Evolutionary conservation across 2,797 vertebrate genomes (phyloP), one percentile per base, ranked within the genome.

Genomic region (Microchirus variegatus): DNA sequence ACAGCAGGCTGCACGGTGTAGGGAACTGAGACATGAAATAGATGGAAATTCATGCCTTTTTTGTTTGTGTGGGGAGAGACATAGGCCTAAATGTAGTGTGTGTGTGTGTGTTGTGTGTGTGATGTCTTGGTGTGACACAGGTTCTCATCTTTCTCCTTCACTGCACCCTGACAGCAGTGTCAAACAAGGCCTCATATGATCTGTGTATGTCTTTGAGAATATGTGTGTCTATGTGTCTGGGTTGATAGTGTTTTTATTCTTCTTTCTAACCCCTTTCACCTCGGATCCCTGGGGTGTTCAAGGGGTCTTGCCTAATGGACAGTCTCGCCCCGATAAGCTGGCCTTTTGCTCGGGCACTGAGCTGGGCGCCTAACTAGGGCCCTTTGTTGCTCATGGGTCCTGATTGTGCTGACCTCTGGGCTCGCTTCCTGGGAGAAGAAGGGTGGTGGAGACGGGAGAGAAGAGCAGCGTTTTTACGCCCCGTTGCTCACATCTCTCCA

Each of bases 101-200:
- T 40, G 46, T 57, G n/a, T 42, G 69, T 53, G 56, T 56, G 59
- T 53, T 58, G 45, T 47, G 62, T 65, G 78, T 80, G 66, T 61
- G 78, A 67, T 78, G 71, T 76, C 75, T 84, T 50, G 1, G 75
- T 54, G 67, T 91, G 88, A 90, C 88, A 87, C 74, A 52, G 80
- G 79, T 84, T 78, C 87, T 89, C 59, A 67, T 86, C 84, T 91
- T 91, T 91, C 90, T 83, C 76, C 91, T 91, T 86, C 89, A 85
- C 81, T 92, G 91, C 89, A 85, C 83, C 80, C 87, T 90, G 91
- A 92, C 91, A 93, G 90, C 81, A 19, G 84, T 92, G 85, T 89
- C 86, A 90, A 90, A 92, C 87, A 90, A 84, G 89, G 84, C 83
- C 84, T 90, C 84, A 57, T 84, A 90, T 90, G 86, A 89, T 88